Evolutionary conservation across 2,888 invertebrate genomes (phyloP).

Genomic region (Ophion obscuratus): DNA sequence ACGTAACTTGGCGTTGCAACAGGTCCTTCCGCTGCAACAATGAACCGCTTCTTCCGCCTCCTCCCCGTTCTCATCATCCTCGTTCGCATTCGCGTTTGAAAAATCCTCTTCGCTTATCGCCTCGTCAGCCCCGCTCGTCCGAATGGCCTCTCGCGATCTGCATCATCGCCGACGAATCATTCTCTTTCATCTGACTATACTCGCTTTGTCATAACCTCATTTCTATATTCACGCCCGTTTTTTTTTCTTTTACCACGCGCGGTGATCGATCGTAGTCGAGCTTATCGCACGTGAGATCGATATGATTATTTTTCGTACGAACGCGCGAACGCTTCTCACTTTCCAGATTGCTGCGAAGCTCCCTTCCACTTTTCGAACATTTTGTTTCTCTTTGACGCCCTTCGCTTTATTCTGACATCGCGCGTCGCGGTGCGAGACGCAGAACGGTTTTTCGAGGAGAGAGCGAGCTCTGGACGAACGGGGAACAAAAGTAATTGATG

Average conservation of each 20-base stretch:
- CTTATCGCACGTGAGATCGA: neutral
- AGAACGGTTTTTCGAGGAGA: no score
- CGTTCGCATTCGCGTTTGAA: slow-evolving; percentile 20
- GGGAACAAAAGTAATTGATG: neutral
- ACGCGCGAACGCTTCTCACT: slow-evolving; percentile 37
- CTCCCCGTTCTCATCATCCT: slow-evolving; percentile 18
- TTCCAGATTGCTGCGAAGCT: slow-evolving; percentile 13
- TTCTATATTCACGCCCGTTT: neutral
- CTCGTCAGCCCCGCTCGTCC: slow-evolving; percentile 8
- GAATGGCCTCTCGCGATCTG: slow-evolving; percentile 31
- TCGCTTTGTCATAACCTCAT: slow-evolving; percentile 24
- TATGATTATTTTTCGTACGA: slow-evolving; percentile 14
- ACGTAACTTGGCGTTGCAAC: slow-evolving; percentile 73
- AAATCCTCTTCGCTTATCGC: slow-evolving; percentile 25
- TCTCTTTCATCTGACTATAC: neutral
- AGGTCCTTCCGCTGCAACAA: slow-evolving; percentile 76
- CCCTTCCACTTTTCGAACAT: neutral
- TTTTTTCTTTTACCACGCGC: slow-evolving; percentile 8
- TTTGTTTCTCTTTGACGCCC: neutral
- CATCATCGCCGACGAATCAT: slow-evolving; percentile 32
- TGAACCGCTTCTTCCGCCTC: slow-evolving; percentile 45
- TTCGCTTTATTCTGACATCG: neutral
- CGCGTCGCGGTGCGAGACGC: neutral
- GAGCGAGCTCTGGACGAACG: neutral
- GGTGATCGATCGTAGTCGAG: neutral